Conservation (phyloP, 2,888 invertebrate genomes). For the Agriotes lineatus region DNA sequence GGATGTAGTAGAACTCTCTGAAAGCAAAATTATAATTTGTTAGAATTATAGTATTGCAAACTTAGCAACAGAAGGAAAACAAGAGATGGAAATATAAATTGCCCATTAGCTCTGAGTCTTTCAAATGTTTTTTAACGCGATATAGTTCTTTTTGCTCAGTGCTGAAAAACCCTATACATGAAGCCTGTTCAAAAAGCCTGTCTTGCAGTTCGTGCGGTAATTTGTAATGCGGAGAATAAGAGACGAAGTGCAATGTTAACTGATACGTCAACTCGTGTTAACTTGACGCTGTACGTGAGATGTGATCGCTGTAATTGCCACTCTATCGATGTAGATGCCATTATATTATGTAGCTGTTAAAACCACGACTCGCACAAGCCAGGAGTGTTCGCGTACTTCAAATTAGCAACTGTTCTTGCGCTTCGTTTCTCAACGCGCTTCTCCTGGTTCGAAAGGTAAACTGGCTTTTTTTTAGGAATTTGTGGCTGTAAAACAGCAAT, state of each 20-base stretch:
- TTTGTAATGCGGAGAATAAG: constrained; percentile 30
- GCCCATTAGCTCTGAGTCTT: background rate
- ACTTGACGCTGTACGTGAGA: constrained; percentile 45
- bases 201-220: constrained; percentile 3
- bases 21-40: too few relatives aligned
- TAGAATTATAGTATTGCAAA: too few relatives aligned
- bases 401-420: constrained; percentile 54
- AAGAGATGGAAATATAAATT: background rate
- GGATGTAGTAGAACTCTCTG: constrained; percentile 99
- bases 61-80: background rate
- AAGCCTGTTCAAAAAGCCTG: too few relatives aligned
- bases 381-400: constrained; percentile 49
- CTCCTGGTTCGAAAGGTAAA: constrained; percentile 7
- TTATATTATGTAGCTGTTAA: constrained; percentile 48
- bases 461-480: too few relatives aligned
- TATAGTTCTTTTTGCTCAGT: too few relatives aligned
- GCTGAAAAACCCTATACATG: background rate
- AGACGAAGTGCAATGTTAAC: constrained; percentile 27
- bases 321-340: constrained; percentile 59
- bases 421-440: constrained; percentile 30
- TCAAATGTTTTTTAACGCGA: too few relatives aligned
- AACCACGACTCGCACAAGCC: constrained; percentile 30
- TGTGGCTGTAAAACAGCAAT: too few relatives aligned
- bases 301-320: constrained; percentile 57
- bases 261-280: constrained; percentile 32